A percentile compares a stretch with the other conserved stretches of the same genome.
Evolutionary conservation across 2,888 invertebrate genomes (phyloP).

Genomic region (Listrodromus nycthemerus): DNA sequence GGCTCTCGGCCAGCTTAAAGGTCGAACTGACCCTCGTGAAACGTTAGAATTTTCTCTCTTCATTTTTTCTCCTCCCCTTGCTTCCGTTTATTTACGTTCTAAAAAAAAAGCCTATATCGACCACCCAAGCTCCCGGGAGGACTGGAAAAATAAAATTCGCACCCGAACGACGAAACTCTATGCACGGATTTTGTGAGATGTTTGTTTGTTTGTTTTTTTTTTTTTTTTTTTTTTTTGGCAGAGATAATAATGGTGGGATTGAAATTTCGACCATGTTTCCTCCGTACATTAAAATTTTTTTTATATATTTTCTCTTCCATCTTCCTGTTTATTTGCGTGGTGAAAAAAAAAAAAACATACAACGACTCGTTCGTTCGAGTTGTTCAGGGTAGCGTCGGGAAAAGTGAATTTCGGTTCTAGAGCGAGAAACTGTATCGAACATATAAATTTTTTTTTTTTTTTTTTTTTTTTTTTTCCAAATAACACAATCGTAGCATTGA

Average conservation of each 20-base stretch:
- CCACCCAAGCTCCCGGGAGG: neutral
- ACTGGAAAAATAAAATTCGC: slow-evolving; percentile 39
- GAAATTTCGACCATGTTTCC: too few species aligned
- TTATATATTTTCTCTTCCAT: neutral
- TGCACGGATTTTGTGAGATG: too few species aligned
- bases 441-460: too few species aligned
- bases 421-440: too few species aligned
- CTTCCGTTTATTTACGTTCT: neutral
- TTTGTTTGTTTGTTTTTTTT: too few species aligned
- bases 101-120: slow-evolving; percentile 21
- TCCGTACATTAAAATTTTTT: neutral
- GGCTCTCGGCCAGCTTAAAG: too few species aligned
- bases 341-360: slow-evolving; percentile 2
- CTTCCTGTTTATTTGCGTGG: neutral
- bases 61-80: neutral
- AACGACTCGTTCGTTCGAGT: neutral
- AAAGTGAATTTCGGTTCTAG: slow-evolving; percentile 34
- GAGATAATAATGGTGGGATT: too few species aligned
- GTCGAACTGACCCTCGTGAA: too few species aligned
- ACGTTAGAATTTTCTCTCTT: neutral
- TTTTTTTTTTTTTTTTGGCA: too few species aligned
- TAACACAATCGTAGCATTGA: too few species aligned
- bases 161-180: neutral
- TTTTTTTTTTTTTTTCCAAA: too few species aligned
- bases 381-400: neutral